Evolutionary conservation across 1,140 invertebrate genomes (phyloP).

Genomic region (Atopsyche davidsoni): DNA sequence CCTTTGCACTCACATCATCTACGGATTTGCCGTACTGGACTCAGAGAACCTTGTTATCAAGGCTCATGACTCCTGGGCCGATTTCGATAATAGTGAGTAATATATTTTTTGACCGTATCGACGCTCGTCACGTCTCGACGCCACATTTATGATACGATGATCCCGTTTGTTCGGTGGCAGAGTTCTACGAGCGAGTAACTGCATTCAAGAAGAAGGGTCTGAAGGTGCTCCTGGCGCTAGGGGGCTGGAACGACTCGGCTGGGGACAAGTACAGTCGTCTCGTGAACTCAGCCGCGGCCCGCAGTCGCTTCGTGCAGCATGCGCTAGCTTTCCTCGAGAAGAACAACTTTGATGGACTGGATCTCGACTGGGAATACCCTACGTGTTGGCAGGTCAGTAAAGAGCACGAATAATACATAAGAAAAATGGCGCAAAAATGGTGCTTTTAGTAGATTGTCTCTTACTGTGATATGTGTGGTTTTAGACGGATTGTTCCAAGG

Average conservation of each 20-base stretch:
- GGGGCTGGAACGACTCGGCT: slow-evolving; percentile 86
- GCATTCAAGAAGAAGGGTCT: slow-evolving; percentile 71
- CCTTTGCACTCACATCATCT: slow-evolving; percentile 87
- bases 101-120: neutral
- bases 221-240: slow-evolving; percentile 77
- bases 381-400: slow-evolving; percentile 72
- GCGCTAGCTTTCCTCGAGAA: slow-evolving; percentile 71
- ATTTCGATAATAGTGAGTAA: slow-evolving; percentile 73
- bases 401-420: neutral
- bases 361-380: slow-evolving; percentile 89
- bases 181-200: slow-evolving; percentile 77
- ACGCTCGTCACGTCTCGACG: too few relatives aligned
- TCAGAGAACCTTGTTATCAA: slow-evolving; percentile 68
- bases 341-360: slow-evolving; percentile 80
- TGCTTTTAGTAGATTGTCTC: neutral
- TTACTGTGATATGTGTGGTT: slow-evolving; percentile 28
- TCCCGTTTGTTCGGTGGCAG: too few relatives aligned
- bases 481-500: slow-evolving; percentile 74
- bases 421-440: neutral
- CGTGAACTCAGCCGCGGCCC: slow-evolving; percentile 66
- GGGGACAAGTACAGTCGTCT: slow-evolving; percentile 79
- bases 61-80: slow-evolving; percentile 83
- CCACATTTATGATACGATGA: too few relatives aligned
- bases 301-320: slow-evolving; percentile 67
- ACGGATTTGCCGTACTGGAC: slow-evolving; percentile 85